A percentile compares a stretch with the other conserved stretches of the same genome.
Conservation (phyloP, 2,113 vertebrate species). For the Bubo bubo region DNA sequence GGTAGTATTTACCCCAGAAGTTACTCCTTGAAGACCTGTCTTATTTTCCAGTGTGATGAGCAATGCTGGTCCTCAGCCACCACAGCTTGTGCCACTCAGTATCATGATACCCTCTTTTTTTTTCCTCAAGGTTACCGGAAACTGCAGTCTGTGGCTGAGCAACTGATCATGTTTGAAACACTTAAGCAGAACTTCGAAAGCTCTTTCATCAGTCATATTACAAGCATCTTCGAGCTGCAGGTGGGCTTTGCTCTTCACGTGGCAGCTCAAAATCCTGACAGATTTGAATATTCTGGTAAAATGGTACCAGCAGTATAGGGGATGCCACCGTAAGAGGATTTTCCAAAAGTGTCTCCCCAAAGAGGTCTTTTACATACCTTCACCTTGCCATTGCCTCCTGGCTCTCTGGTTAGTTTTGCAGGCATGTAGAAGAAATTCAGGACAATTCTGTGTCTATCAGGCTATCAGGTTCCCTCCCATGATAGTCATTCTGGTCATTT, state of each 20-base stretch:
- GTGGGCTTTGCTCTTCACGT: background rate
- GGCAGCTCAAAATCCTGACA: background rate
- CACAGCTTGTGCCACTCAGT: accelerated
- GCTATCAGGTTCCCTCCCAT: background rate
- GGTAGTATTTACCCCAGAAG: background rate
- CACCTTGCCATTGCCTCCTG: background rate
- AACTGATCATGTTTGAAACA: slow-evolving; percentile 62
- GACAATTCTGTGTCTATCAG: background rate
- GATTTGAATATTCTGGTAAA: background rate
- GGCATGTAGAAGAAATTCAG: background rate
- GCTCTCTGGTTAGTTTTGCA: background rate
- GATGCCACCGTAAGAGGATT: background rate
- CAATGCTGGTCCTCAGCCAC: background rate
- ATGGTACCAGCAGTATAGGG: accelerated
- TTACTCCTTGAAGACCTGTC: background rate
- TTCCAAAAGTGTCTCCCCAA: background rate
- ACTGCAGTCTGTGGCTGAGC: slow-evolving; percentile 55
- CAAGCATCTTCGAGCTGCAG: slow-evolving; percentile 8
- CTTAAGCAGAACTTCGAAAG: slow-evolving; percentile 63
- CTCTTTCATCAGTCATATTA: slow-evolving; percentile 33
- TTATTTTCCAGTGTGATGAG: background rate
- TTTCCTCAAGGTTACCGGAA: slow-evolving; percentile 29
- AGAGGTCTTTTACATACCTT: background rate
- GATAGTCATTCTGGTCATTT: background rate
- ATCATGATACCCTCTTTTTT: background rate